Evolutionary conservation across 2,113 vertebrate genomes (phyloP), one percentile per base, ranked within the genome.

Genomic region (Hoplias malabaricus): DNA sequence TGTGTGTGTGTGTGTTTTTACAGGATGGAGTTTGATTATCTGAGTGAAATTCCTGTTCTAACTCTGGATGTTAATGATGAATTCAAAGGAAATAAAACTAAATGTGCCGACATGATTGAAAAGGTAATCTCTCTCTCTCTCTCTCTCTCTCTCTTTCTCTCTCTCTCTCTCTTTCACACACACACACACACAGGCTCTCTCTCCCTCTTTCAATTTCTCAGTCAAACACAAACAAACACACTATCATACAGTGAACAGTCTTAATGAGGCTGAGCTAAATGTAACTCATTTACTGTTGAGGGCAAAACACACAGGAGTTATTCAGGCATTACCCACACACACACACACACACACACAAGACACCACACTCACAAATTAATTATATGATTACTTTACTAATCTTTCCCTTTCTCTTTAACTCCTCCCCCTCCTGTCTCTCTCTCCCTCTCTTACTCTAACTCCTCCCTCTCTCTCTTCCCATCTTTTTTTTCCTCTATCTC

Each of bases 1-100:
- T 61, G 56, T 6, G 29, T 68, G n/a, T 48, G 0, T 77, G 12
- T 0, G 23, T 11, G 69, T 80, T 36, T 0, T 75, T 80, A 54
- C 89, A 99, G 97, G 54, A 93, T 85, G 19, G 93, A 96, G 62
- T 98, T 95, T 86, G 90, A 94, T 10, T 96, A 95, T 82, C 92
- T 99, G 0, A 92, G 88, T 19, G 87, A 95, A 21, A 85, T 98
- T 36, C 97, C 96, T 0, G 42, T 98, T 72, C 86, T 99, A 84
- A 96, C 92, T 0, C 71, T 99, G 6, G 96, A 98, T 21, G 95
- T 95, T 29, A 94, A 95, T 10, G 95, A 98, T 80, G 93, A 96
- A 56, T 98, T 99, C 82, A 94, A 90, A 82, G 78, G 82, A 23
- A 84, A 91, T 54, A 78, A 92, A 75, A 88, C 84, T 19, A 94